phyloP scores from a whole-genome alignment of 2,888 invertebrate species.

The Cantharis flavilabris region DNA sequence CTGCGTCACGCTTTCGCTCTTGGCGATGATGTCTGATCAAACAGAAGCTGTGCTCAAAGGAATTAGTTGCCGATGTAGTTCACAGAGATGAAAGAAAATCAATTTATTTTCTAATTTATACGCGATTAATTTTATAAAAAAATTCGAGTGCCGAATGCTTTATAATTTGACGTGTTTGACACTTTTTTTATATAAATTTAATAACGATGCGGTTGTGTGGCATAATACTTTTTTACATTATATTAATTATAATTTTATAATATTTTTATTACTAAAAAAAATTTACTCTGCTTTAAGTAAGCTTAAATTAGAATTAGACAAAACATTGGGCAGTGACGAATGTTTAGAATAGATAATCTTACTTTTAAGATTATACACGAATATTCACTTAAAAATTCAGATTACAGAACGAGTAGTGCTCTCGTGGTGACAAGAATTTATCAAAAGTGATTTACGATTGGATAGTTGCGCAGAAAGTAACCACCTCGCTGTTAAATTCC shows the following conservation, averaged over 20 bases:
- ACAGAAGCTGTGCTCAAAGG: conserved; percentile 26
- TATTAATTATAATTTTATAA: neutral
- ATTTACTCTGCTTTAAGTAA: neutral
- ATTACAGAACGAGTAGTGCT: neutral
- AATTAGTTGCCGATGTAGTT: conserved; percentile 28
- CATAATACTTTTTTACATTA: neutral
- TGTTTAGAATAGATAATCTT: neutral
- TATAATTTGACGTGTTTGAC: neutral
- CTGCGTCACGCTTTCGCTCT: conserved; percentile 30
- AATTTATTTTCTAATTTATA: conserved; percentile 36
- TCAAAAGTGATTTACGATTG: neutral
- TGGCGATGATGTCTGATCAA: conserved; percentile 30
- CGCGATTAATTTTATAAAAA: conserved; percentile 9
- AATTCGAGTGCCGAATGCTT: neutral
- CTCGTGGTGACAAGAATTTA: neutral
- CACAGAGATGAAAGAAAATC: conserved; percentile 34
- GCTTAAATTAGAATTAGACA: neutral
- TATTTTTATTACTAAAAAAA: too few species aligned
- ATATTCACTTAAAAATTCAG: neutral
- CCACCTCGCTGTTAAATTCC: neutral
- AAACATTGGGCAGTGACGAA: neutral
- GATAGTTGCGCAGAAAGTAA: neutral
- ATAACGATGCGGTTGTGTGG: neutral
- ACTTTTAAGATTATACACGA: neutral
- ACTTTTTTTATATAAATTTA: neutral